Percentiles rank a stretch among this genome's conserved stretches.
Evolutionary conservation across 2,797 vertebrate genomes (phyloP).

Genomic region (Myotis findleyi): DNA sequence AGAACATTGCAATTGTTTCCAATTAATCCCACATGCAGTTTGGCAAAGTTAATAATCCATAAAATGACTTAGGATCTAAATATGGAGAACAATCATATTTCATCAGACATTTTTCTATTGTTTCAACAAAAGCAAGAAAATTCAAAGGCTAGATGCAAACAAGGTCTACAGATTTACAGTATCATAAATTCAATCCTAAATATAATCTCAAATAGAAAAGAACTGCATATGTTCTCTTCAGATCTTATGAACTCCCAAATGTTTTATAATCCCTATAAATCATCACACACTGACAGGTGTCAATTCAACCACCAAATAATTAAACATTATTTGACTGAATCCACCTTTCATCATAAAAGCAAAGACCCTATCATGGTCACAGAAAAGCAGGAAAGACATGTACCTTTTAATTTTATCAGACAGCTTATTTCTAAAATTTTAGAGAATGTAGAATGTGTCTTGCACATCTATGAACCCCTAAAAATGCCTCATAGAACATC

Average conservation of each 20-base stretch:
- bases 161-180: not conserved
- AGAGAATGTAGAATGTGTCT: not conserved
- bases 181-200: not conserved
- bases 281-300: not conserved
- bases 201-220: not conserved
- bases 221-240: not conserved
- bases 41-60: conserved; percentile 69
- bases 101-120: conserved; percentile 21
- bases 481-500: not conserved
- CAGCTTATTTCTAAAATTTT: not conserved
- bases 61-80: conserved; percentile 64
- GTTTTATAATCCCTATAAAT: not conserved
- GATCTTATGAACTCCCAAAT: not conserved
- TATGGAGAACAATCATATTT: not conserved
- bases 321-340: not conserved
- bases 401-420: not conserved
- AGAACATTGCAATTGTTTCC: conserved; percentile 62
- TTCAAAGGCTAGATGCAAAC: conserved; percentile 39
- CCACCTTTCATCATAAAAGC: not conserved
- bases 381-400: not conserved
- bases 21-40: conserved; percentile 48
- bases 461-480: not conserved
- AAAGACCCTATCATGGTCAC: not conserved
- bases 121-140: conserved; percentile 45
- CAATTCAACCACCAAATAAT: not conserved